Conservation (phyloP, 2,888 invertebrate genomes). For the Alviniconcha strummeri region DNA sequence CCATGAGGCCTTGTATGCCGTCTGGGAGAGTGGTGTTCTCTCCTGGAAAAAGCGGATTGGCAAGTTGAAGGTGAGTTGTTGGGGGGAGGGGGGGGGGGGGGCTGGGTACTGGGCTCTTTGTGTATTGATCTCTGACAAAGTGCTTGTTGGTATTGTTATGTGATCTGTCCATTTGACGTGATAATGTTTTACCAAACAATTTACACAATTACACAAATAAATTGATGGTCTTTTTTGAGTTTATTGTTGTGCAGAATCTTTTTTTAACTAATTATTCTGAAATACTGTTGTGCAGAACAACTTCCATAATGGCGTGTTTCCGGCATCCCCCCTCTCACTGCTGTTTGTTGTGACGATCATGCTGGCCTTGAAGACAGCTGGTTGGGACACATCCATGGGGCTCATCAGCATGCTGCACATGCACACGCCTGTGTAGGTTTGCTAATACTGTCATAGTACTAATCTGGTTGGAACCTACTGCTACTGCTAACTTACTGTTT, state of each 20-base stretch:
- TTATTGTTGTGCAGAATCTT: too few species aligned
- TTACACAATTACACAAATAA: too few species aligned
- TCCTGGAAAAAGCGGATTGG: constrained; percentile 96
- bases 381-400: constrained; percentile 86
- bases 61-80: constrained; percentile 85
- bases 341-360: constrained; percentile 88
- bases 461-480: too few species aligned
- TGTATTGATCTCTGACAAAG: neutral
- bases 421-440: constrained; percentile 72
- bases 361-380: constrained; percentile 83
- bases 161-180: neutral
- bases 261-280: too few species aligned
- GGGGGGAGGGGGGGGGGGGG: too few species aligned
- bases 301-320: constrained; percentile 95
- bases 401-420: constrained; percentile 84
- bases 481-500: too few species aligned
- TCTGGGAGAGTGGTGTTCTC: constrained; percentile 94
- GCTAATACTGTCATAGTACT: neutral
- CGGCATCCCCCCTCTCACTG: constrained; percentile 92
- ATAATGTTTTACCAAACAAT: neutral
- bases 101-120: neutral
- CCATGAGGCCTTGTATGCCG: constrained; percentile 93
- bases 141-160: neutral
- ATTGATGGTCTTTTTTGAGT: too few species aligned
- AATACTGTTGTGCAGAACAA: constrained; percentile 84